A percentile compares a stretch with the other conserved stretches of the same genome.
These are phyloP conservation scores for Todiramphus saurophagus DNA, from an alignment of 2,113 vertebrate species.

Conservation along the genomic window DNA sequence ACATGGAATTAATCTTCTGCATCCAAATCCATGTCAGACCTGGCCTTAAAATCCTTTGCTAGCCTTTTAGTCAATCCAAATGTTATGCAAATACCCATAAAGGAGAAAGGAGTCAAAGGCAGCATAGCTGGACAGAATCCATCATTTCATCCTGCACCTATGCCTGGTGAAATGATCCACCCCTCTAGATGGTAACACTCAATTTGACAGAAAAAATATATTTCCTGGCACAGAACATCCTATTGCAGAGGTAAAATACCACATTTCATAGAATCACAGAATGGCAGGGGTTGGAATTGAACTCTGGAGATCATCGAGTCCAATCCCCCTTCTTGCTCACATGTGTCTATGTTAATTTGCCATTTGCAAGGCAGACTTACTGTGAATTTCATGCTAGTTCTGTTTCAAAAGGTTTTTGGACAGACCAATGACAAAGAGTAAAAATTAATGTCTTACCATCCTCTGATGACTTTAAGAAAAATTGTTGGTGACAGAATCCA, in stretches of 20 bases:
- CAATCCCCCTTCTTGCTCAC: background rate
- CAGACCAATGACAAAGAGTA: background rate
- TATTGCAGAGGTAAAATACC: background rate
- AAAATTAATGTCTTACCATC: conserved; percentile 83
- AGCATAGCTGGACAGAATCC: background rate
- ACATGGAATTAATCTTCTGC: background rate
- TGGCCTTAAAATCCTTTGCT: background rate
- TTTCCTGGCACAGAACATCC: background rate
- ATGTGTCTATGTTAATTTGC: background rate
- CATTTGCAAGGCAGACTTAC: background rate
- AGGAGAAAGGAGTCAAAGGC: background rate
- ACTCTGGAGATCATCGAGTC: too few relatives aligned
- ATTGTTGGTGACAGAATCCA: conserved; percentile 86
- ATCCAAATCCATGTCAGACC: background rate
- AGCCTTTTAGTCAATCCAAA: background rate
- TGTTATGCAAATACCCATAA: background rate
- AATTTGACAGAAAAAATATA: background rate
- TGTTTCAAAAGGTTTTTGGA: background rate
- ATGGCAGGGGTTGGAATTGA: too few relatives aligned
- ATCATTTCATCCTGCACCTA: background rate
- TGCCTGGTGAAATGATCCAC: background rate
- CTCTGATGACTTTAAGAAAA: conserved; percentile 86
- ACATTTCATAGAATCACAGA: too few relatives aligned
- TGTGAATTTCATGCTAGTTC: background rate
- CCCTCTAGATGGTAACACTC: background rate